phyloP scores from a whole-genome alignment of 1,140 invertebrate species.

The Drosophila rufa region DNA sequence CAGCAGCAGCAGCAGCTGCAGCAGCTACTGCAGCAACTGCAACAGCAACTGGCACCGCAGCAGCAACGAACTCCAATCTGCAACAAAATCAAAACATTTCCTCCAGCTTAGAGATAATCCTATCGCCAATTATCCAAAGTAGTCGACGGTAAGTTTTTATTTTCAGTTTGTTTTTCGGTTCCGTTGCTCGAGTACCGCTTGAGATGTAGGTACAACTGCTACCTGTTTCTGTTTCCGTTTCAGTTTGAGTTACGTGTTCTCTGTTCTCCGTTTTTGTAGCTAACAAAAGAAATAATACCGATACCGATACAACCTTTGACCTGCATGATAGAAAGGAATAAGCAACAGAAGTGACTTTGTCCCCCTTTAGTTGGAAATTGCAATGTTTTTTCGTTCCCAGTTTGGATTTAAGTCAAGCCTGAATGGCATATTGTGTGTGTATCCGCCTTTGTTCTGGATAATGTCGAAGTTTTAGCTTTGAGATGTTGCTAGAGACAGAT shows the following conservation, averaged over 20 bases:
- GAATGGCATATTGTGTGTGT: constrained; percentile 22
- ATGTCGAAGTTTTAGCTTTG: constrained; percentile 32
- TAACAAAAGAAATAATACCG: constrained; percentile 51
- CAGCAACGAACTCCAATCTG: constrained; percentile 69
- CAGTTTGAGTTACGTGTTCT: constrained; percentile 4
- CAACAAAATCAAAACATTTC: constrained; percentile 85
- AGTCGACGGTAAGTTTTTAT: constrained; percentile 85
- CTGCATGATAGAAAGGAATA: constrained; percentile 52
- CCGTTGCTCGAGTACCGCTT: constrained; percentile 30
- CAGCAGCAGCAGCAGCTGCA: constrained; percentile 24
- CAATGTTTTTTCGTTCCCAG: constrained; percentile 26
- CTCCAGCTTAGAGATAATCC: constrained; percentile 85
- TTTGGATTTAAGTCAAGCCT: constrained; percentile 9
- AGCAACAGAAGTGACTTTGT: constrained; percentile 23
- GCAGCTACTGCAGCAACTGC: constrained; percentile 17
- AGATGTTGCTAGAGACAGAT: constrained; percentile 27
- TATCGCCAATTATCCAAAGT: constrained; percentile 85
- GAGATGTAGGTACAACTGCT: constrained; percentile 28
- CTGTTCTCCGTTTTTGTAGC: constrained; percentile 32
- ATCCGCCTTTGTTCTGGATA: constrained; percentile 23
- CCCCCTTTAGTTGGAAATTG: constrained; percentile 32
- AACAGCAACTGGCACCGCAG: constrained; percentile 36
- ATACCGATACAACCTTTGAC: constrained; percentile 40
- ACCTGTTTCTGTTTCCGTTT: constrained; percentile 3
- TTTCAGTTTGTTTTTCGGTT: constrained; percentile 52